Percentiles rank a stretch among this genome's conserved stretches.
These are phyloP conservation scores for Lanistes nyassanus DNA, from an alignment of 1,140 invertebrate species.

Conservation along the genomic window DNA sequence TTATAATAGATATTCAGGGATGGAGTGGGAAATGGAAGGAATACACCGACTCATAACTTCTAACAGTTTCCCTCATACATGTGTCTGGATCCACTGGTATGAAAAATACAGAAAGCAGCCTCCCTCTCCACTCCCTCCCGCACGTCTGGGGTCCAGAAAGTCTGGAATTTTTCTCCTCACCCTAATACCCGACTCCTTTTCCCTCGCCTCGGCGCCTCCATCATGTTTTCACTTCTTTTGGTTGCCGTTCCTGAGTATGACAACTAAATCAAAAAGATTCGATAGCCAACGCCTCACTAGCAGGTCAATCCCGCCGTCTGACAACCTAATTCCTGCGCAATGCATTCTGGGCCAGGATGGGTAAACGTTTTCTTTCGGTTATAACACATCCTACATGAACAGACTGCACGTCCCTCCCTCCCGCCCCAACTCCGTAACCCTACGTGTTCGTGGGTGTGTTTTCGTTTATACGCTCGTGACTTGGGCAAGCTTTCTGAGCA, in stretches of 20 bases:
- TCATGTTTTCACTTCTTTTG: not conserved
- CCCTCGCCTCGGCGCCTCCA: not conserved
- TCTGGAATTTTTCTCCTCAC: not conserved
- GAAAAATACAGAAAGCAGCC: not conserved
- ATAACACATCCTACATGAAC: not conserved
- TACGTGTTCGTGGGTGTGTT: too few species aligned
- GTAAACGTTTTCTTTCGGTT: too few species aligned
- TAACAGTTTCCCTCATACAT: not conserved
- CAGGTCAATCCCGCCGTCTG: not conserved
- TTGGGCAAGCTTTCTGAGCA: not conserved
- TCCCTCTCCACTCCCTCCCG: not conserved
- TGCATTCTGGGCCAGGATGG: too few species aligned
- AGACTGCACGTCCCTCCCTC: not conserved
- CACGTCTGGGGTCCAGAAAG: too few species aligned
- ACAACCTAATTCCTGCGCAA: not conserved
- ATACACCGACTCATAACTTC: not conserved
- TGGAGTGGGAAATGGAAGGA: too few species aligned
- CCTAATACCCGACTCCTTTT: conserved; percentile 1
- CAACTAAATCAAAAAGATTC: too few species aligned
- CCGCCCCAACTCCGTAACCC: too few species aligned
- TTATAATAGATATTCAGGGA: not conserved
- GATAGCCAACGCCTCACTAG: not conserved
- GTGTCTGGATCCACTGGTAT: not conserved
- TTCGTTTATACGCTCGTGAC: too few species aligned
- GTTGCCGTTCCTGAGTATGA: not conserved